phyloP scores from a whole-genome alignment of 2,113 vertebrate species.

The crab-eating macaque (Macaca fascicularis) region T2T-MFA8v1.1 NC_088395.1:125976501-125977000 shows the following conservation, averaged over 20 bases:
- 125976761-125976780: neutral
- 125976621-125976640: neutral
- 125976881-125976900: neutral
- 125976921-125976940: neutral
- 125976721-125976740: constrained; percentile 8
- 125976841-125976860: neutral
- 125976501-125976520: neutral
- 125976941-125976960: neutral
- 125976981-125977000: neutral
- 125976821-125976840: neutral
- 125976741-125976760: neutral
- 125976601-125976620: neutral
- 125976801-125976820: neutral
- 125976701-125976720: neutral
- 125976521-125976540: neutral
- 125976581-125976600: neutral
- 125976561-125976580: neutral
- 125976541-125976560: neutral
- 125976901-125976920: neutral
- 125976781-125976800: neutral
- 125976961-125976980: neutral
- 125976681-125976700: neutral
- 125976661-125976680: neutral
- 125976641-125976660: neutral
- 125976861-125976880: neutral